Conservation (phyloP, 2,888 invertebrate genomes). For the Myopa tessellatipennis region DNA sequence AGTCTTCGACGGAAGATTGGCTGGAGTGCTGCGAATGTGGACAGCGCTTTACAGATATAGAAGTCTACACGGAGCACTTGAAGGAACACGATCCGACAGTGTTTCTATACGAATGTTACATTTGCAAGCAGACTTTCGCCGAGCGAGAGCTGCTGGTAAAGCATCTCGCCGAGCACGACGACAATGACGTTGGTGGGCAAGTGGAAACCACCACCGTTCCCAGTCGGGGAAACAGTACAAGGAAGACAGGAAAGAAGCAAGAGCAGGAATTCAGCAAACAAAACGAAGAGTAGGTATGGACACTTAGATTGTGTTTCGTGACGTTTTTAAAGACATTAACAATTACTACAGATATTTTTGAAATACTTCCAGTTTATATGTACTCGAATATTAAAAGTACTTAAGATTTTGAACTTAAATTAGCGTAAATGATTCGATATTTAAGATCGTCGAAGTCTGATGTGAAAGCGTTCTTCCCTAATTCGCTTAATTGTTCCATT, state of each 20-base stretch:
- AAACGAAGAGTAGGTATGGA: conserved; percentile 12
- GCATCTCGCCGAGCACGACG: conserved; percentile 52
- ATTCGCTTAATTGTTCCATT: background rate
- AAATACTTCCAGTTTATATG: background rate
- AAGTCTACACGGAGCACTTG: conserved; percentile 61
- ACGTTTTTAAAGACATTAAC: background rate
- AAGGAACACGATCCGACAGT: conserved; percentile 59
- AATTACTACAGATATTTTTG: background rate
- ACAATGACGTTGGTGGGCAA: conserved; percentile 1
- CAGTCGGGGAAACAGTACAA: no score
- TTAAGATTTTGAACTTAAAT: background rate
- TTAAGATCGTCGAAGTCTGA: no score
- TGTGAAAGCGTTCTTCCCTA: no score
- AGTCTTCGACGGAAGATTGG: conserved; percentile 57
- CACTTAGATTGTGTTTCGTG: background rate
- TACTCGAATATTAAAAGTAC: conserved; percentile 20
- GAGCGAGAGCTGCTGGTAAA: conserved; percentile 52
- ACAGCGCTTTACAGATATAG: conserved; percentile 60
- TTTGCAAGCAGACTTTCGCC: conserved; percentile 55
- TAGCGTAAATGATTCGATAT: no score
- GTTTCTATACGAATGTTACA: conserved; percentile 54
- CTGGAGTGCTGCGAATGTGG: conserved; percentile 65
- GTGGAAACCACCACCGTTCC: no score
- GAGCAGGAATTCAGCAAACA: background rate
- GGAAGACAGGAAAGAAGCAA: background rate